Percentiles rank a stretch among this genome's conserved stretches.
Evolutionary conservation across 2,797 vertebrate species (phyloP).

Genomic region (Borostomias antarcticus): DNA sequence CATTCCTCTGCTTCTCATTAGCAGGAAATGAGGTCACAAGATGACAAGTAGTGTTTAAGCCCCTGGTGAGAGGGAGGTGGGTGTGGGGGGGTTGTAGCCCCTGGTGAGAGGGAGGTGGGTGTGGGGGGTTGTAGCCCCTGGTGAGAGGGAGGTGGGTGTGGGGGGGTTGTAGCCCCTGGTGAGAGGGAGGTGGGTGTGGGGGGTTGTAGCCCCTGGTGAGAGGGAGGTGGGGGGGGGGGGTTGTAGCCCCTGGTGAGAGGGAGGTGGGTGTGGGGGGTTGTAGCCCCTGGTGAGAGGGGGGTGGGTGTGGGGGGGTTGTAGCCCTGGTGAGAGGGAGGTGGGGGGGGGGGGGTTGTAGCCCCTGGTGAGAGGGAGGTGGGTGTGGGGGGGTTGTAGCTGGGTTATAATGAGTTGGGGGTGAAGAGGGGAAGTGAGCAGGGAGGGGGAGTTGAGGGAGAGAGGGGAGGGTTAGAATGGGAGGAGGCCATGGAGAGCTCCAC

Average conservation of each 20-base stretch:
- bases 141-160: too few relatives aligned
- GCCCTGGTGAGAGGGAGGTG: constrained; percentile 2
- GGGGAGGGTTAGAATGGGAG: too few relatives aligned
- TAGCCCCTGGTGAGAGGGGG: neutral
- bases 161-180: too few relatives aligned
- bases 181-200: constrained; percentile 11
- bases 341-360: neutral
- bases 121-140: neutral
- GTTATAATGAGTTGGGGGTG: too few relatives aligned
- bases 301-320: constrained; percentile 11
- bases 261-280: constrained; percentile 9
- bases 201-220: neutral
- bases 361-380: neutral
- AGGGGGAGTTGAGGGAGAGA: too few relatives aligned
- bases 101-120: constrained; percentile 7
- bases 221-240: constrained; percentile 11
- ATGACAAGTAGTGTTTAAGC: constrained; percentile 34
- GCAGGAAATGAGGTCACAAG: constrained; percentile 57
- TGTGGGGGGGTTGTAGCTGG: too few relatives aligned
- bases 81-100: neutral
- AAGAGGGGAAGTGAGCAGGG: too few relatives aligned
- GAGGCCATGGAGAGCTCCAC: too few relatives aligned
- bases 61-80: constrained; percentile 4
- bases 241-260: neutral
- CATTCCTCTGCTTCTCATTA: constrained; percentile 46